phyloP scores from a whole-genome alignment of 2,888 invertebrate species.

The Bugula neritina region DNA sequence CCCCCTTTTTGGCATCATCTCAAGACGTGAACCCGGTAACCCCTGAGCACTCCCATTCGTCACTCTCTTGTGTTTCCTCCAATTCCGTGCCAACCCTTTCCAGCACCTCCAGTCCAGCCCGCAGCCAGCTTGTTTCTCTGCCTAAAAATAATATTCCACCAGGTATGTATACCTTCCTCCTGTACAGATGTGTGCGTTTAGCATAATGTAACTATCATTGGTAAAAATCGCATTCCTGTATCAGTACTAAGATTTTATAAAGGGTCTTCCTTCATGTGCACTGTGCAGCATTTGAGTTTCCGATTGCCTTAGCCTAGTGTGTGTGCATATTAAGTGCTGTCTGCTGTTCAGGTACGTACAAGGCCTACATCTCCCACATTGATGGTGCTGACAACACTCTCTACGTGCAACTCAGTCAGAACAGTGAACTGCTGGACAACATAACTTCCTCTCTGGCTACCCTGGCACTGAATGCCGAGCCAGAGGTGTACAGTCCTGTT shows the following conservation, averaged over 20 bases:
- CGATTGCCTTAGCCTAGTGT: no score
- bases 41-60: neutral
- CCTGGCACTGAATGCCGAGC: slow-evolving; percentile 49
- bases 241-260: no score
- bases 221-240: no score
- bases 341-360: slow-evolving; percentile 2
- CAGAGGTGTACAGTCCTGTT: slow-evolving; percentile 54
- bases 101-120: neutral
- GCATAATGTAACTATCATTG: no score
- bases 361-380: neutral
- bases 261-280: no score
- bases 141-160: no score
- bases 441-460: slow-evolving; percentile 31
- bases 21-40: neutral
- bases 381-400: neutral
- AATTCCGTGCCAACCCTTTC: neutral
- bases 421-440: neutral
- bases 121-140: neutral
- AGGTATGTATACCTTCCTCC: no score
- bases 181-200: no score
- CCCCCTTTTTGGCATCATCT: no score
- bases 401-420: neutral
- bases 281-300: no score
- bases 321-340: no score
- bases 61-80: neutral